Evolutionary conservation across 2,888 invertebrate species (phyloP), one percentile per base, ranked within the genome.

Genomic region (Micropterix aruncella): DNA sequence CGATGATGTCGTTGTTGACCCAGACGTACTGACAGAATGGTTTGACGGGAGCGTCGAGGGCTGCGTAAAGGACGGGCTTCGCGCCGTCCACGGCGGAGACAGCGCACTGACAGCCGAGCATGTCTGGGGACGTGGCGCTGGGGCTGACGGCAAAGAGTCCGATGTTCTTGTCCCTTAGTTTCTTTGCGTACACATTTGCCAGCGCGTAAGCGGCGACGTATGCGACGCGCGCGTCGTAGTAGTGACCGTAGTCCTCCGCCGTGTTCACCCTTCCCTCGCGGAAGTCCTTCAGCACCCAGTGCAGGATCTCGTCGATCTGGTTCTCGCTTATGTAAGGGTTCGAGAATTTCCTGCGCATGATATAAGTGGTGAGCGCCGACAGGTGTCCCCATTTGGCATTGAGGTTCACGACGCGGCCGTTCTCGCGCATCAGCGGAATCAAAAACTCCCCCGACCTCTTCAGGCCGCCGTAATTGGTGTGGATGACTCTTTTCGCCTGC

Each of bases 81-180:
- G 80, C 78, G 5, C 75, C 73, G 54, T 70, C 60, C 16, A 78
- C 79, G 4, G 68, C 57, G 2, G 66, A 72, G 38, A 70, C 61
- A 41, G 65, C 60, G 0, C 81, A 87, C 50, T 68, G 70, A 17
- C 76, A 73, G 36, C 65, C 66, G 0, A 78, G 77, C 85, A 89
- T 83, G 53, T 86, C 84, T 0, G 88, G 89, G 47, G 73, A 74
- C 1, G 88, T 85, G 51, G 80, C 74, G 0, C 88, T 88, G 3
- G 86, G 87, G 57, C 81, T 79, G 54, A 80, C 74, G 7, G 76
- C 65, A 58, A 84, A 85, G 1, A 67, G 58, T 0, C 52, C 52
- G 27, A 85, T 72, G 46, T 80, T 75, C 44, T 74, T 70, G 1
- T 69, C 64, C 7, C 59, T 58, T 12, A 84, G 66, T 36, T 70